Base-by-base conservation (phyloP, 2,113 vertebrate genomes). In the Caranx melampygus region DNA sequence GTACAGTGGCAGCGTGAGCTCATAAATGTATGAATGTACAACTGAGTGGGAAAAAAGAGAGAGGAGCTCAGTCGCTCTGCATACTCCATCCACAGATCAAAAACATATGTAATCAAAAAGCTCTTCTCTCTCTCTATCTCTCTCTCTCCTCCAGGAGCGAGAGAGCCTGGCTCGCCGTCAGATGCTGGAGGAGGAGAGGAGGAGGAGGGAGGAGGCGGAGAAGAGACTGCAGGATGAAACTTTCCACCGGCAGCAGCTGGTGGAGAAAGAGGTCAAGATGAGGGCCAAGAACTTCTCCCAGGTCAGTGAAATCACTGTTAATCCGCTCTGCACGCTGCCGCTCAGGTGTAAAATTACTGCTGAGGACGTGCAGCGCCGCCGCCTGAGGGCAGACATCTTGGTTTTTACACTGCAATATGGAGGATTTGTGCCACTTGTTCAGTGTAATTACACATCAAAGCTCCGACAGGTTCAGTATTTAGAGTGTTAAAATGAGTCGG, bases 251-350 rank as follows among this genome's bases (percentile, higher is more conserved):
- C 97, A 97, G 93, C 96, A 96, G 92, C 94, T 99, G 18, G 95
- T 99, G 65, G 98, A 99, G 90, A 97, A 95, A 91, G 98, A 99
- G 88, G 98, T 99, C 71, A 98, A 97, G 92, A 93, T 99, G 95
- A 96, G 98, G 72, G 93, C 97, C 92, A 99, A 97, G 83, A 96
- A 97, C 87, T 97, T 99, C 88, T 97, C 97, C 0, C 98, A 99
- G 97, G 98, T 98, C 75, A 14, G 89, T 70, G 3, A 51, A 60
- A 77, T 26, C 54, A 82, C 65, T 34, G 14, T 0, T 26, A 52
- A 60, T 58, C 35, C 5, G 51, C 60, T 58, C 18, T 52, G 35
- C 68, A 75, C 44, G 51, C n/a, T 18, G 3, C 14, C 6, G 3
- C 14, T 6, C 76, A 78, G 13, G 37, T 74, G 11, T n/a, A 15